These are phyloP conservation scores for Bufo bufo DNA, from an alignment of 2,113 vertebrate species.

Conservation along the genomic window DNA sequence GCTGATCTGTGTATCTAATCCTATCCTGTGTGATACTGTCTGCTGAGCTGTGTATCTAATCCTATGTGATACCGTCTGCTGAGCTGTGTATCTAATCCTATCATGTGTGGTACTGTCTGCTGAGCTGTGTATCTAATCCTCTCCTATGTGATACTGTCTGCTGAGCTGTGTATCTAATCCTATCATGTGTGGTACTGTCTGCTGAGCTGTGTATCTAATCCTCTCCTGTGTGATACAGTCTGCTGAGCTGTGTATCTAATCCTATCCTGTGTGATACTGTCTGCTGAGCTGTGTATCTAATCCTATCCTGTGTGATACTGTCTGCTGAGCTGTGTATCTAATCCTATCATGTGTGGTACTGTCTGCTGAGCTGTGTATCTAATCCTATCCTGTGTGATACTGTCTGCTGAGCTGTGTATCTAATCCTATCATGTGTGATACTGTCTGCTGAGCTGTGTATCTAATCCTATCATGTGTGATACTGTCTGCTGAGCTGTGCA, in stretches of 20 bases:
- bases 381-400: background rate
- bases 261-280: background rate
- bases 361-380: background rate
- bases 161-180: background rate
- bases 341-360: background rate
- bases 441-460: background rate
- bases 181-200: background rate
- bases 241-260: background rate
- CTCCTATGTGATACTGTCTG: background rate
- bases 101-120: background rate
- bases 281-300: background rate
- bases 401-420: background rate
- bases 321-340: background rate
- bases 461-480: background rate
- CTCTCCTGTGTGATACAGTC: background rate
- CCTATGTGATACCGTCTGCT: background rate
- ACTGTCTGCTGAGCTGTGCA: background rate
- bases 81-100: background rate
- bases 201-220: background rate
- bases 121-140: background rate
- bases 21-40: background rate
- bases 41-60: background rate
- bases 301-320: background rate
- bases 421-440: background rate
- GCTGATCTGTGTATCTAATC: background rate